Conservation (phyloP, 2,797 vertebrate species). For the Chloroceryle inda region DNA sequence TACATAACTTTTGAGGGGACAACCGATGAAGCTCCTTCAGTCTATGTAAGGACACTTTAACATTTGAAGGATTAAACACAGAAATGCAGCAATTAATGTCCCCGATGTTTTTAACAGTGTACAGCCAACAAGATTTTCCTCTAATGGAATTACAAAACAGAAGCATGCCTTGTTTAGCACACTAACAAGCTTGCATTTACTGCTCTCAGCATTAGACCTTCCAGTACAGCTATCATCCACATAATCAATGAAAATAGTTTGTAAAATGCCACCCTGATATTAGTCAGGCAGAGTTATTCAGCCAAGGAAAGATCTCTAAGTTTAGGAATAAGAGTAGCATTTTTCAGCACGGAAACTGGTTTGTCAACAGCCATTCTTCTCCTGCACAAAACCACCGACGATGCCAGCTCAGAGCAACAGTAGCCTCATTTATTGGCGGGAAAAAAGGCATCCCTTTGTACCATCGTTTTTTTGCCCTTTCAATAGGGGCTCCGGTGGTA, state of each 20-base stretch:
- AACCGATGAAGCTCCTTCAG: background rate
- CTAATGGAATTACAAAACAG: conserved; percentile 34
- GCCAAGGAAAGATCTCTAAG: background rate
- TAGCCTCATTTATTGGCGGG: background rate
- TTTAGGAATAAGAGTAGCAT: conserved; percentile 42
- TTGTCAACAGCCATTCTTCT: conserved; percentile 50
- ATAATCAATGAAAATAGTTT: conserved; percentile 27
- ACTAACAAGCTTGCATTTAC: conserved; percentile 24
- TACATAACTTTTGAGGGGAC: background rate
- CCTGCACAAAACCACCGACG: conserved; percentile 20
- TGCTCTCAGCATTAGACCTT: background rate
- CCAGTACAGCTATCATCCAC: background rate
- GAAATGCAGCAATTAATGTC: conserved; percentile 6
- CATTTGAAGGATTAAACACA: background rate
- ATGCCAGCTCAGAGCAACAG: conserved; percentile 40
- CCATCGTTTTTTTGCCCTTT: conserved; percentile 53
- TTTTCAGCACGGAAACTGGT: conserved; percentile 54
- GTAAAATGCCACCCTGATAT: conserved; percentile 45
- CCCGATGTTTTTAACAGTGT: background rate
- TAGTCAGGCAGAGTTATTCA: conserved; percentile 54
- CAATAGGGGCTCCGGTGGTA: conserved; percentile 33
- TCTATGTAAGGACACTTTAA: background rate
- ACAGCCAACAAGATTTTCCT: conserved; percentile 36
- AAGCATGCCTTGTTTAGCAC: conserved; percentile 21
- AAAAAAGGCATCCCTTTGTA: conserved; percentile 49